These are phyloP conservation scores for Daboia siamensis DNA, from an alignment of 2,113 vertebrate genomes.

Conservation along the genomic window DNA sequence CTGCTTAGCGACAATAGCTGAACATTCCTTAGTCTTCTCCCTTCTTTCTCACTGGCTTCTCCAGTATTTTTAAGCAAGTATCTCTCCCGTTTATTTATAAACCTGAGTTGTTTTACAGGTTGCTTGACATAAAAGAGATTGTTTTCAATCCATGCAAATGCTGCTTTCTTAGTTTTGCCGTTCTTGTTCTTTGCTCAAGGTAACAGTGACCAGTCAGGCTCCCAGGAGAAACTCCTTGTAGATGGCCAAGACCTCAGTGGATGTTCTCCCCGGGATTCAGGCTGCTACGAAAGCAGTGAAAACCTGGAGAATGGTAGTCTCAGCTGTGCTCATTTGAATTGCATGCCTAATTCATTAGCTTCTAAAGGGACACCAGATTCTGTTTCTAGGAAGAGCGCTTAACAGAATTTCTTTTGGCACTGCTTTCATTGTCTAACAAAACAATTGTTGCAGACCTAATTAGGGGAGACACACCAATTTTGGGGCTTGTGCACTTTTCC, in stretches of 20 bases:
- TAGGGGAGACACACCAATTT: background rate
- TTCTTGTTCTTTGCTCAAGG: conserved; percentile 67
- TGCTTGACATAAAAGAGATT: background rate
- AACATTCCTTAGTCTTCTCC: background rate
- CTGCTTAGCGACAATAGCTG: background rate
- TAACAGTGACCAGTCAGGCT: conserved; percentile 93
- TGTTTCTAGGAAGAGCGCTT: background rate
- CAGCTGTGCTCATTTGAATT: conserved; percentile 31
- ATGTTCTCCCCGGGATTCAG: conserved; percentile 93
- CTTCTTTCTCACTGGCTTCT: background rate
- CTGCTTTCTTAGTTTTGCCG: conserved; percentile 16
- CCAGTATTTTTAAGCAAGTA: background rate
- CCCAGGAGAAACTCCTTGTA: conserved; percentile 92
- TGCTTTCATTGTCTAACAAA: conserved; percentile 52
- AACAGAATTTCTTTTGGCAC: conserved; percentile 2
- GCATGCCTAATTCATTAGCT: background rate
- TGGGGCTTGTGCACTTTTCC: background rate
- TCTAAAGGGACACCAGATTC: background rate
- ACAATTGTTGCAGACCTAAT: conserved; percentile 28
- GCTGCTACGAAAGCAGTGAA: conserved; percentile 97
- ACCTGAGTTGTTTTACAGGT: background rate
- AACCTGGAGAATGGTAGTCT: conserved; percentile 94
- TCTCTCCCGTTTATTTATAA: background rate
- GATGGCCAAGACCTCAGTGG: conserved; percentile 80
- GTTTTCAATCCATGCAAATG: background rate